Evolutionary conservation across 2,888 invertebrate species (phyloP).

Genomic region (Luffia ferchaultella): DNA sequence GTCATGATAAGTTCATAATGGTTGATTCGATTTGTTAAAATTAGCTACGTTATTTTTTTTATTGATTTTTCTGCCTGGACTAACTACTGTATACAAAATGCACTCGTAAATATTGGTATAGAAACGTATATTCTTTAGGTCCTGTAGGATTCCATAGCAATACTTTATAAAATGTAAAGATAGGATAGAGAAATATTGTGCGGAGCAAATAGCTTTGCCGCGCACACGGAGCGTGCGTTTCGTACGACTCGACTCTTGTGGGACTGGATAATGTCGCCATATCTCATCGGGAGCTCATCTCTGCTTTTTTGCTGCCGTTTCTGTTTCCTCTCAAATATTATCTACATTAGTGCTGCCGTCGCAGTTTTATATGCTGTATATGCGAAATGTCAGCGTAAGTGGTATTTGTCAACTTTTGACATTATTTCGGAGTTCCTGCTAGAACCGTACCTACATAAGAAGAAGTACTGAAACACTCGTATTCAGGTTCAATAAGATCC

Average conservation of each 20-base stretch:
- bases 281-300: conserved; percentile 1
- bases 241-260: background rate
- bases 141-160: background rate
- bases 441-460: no score
- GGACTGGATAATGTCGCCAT: conserved; percentile 5
- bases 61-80: no score
- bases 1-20: background rate
- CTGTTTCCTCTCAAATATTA: background rate
- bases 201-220: background rate
- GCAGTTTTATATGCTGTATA: no score
- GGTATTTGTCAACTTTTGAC: no score
- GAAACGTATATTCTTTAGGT: background rate
- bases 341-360: background rate
- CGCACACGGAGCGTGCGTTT: no score
- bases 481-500: no score
- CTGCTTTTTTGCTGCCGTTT: background rate
- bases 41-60: no score
- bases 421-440: no score
- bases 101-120: background rate
- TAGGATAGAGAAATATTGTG: background rate
- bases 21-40: background rate
- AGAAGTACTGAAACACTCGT: no score
- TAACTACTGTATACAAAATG: no score
- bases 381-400: no score
- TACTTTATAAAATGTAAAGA: conserved; percentile 1